Percentiles rank a stretch among this genome's conserved stretches.
Evolutionary conservation across 2,888 invertebrate genomes (phyloP).

Genomic region (Drosophila fulvimacula): DNA sequence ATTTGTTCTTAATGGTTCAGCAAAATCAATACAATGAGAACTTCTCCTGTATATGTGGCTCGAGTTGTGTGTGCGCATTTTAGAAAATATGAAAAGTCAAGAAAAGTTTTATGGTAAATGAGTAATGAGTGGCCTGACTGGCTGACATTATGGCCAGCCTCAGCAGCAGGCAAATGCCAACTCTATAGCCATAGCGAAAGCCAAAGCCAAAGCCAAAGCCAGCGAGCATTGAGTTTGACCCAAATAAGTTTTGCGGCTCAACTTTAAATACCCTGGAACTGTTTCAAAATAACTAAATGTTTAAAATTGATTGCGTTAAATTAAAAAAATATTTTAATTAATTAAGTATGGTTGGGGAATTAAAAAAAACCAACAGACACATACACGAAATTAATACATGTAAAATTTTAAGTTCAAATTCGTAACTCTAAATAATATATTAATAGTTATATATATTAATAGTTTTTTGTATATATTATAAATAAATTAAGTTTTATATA

Average conservation of each 20-base stretch:
- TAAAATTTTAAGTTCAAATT: too few relatives aligned
- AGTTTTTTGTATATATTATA: too few relatives aligned
- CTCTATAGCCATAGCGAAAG: constrained; percentile 8
- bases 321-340: too few relatives aligned
- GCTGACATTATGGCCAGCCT: constrained; percentile 58
- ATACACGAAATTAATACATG: too few relatives aligned
- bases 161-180: constrained; percentile 21
- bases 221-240: constrained; percentile 27
- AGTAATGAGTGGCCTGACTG: constrained; percentile 74
- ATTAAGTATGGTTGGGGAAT: too few relatives aligned
- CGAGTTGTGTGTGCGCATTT: constrained; percentile 48
- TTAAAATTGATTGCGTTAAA: too few relatives aligned
- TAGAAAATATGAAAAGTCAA: constrained; percentile 77
- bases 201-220: constrained; percentile 5
- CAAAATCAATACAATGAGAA: constrained; percentile 68
- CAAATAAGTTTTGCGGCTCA: constrained; percentile 14
- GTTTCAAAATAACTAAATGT: background rate
- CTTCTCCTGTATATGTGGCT: constrained; percentile 4
- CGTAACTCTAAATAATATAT: too few relatives aligned
- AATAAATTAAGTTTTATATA: too few relatives aligned
- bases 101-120: constrained; percentile 75
- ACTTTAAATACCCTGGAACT: constrained; percentile 5
- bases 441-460: too few relatives aligned
- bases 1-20: constrained; percentile 67
- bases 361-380: too few relatives aligned